Conservation (phyloP, 2,113 vertebrate species). For the Triplophysa rosa region DNA sequence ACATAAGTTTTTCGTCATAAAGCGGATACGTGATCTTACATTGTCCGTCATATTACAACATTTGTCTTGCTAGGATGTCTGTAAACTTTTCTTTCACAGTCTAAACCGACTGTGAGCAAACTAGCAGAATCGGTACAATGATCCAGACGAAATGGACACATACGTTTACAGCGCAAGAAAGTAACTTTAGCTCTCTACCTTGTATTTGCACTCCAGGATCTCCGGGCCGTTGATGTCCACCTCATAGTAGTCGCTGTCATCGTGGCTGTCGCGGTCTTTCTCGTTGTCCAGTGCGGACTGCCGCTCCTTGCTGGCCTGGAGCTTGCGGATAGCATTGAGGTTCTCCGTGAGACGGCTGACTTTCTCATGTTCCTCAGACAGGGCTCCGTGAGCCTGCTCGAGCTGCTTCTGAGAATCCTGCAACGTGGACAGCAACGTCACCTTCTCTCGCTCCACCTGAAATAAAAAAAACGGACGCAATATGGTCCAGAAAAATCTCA, state of each 20-base stretch:
- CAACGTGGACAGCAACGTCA: constrained; percentile 81
- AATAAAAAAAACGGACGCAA: background rate
- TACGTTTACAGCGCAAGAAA: too few species aligned
- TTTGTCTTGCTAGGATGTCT: too few species aligned
- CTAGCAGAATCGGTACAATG: background rate
- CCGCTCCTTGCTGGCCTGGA: constrained; percentile 92
- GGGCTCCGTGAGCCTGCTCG: constrained; percentile 85
- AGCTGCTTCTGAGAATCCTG: constrained; percentile 96
- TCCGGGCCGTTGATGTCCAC: constrained; percentile 97
- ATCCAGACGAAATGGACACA: background rate
- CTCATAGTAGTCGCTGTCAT: constrained; percentile 96
- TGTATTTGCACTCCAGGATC: constrained; percentile 97
- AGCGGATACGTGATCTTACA: too few species aligned
- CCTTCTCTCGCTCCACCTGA: constrained; percentile 94
- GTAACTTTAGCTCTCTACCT: constrained; percentile 63
- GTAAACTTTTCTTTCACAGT: too few species aligned
- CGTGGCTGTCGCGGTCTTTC: constrained; percentile 92
- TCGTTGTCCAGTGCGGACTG: constrained; percentile 93
- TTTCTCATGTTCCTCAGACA: constrained; percentile 90
- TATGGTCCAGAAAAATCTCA: background rate
- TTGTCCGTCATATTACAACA: too few species aligned
- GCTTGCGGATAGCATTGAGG: constrained; percentile 88
- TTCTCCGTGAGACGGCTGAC: constrained; percentile 90
- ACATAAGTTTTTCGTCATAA: background rate
- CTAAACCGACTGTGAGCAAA: too few species aligned